phyloP scores from a whole-genome alignment of 2,888 invertebrate genomes.

The Hypomecis punctinalis region DNA sequence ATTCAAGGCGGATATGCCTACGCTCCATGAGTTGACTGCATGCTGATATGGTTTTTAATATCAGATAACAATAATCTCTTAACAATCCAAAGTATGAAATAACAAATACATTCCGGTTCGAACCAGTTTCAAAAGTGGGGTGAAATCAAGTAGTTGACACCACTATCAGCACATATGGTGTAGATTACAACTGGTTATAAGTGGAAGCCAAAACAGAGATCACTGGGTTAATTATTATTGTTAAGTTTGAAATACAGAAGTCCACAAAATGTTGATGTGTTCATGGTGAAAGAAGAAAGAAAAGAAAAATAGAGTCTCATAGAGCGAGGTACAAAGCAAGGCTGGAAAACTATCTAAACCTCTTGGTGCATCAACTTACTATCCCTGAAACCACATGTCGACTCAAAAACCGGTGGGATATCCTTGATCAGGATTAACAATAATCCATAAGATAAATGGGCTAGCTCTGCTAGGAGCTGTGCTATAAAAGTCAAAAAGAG shows the following conservation, averaged over 20 bases:
- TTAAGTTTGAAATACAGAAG: slow-evolving; percentile 1
- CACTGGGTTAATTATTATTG: slow-evolving; percentile 9
- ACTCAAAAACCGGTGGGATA: too few relatives aligned
- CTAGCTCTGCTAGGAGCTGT: too few relatives aligned
- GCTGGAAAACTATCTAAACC: too few relatives aligned
- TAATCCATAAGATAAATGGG: too few relatives aligned
- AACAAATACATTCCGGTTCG: slow-evolving; percentile 16
- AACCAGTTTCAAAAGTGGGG: slow-evolving; percentile 15
- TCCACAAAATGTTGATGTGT: too few relatives aligned
- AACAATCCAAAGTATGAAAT: neutral
- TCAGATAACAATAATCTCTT: slow-evolving; percentile 18
- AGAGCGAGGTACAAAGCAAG: too few relatives aligned
- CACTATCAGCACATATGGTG: slow-evolving; percentile 19
- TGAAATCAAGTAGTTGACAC: slow-evolving; percentile 7
- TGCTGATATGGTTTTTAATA: slow-evolving; percentile 7
- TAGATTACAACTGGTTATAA: slow-evolving; percentile 27
- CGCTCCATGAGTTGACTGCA: neutral
- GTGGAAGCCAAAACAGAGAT: slow-evolving; percentile 21
- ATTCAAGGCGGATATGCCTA: neutral
- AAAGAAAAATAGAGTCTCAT: too few relatives aligned
- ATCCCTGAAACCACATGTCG: too few relatives aligned
- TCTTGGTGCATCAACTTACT: too few relatives aligned
- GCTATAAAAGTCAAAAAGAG: too few relatives aligned
- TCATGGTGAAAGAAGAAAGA: too few relatives aligned
- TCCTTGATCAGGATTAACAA: too few relatives aligned